Evolutionary conservation across 2,113 vertebrate genomes (phyloP), one percentile per base, ranked within the genome.

Genomic region (Caretta caretta): DNA sequence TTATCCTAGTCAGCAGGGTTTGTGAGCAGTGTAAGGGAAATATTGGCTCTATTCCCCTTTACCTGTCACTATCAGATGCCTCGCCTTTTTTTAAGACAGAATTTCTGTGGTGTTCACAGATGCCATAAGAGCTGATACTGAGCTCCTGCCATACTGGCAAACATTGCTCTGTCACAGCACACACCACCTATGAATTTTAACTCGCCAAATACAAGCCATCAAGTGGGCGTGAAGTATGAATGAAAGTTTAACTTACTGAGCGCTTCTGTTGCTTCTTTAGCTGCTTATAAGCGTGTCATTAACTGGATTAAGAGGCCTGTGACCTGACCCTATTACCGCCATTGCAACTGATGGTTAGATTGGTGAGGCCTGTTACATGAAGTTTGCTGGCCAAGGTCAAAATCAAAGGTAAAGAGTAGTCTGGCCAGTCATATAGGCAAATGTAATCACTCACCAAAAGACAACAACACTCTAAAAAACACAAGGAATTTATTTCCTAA

Each of bases 71-170:
- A 12, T n/a, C 27, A 85, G 51, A 56, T 13, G 14, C 3, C n/a
- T 84, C 29, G 2, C 42, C 3, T 4, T 89, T 59, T 75, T 78
- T 14, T 6, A 27, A 11, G 17, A 31, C 24, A 62, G 42, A 48
- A 20, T 51, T 46, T 25, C 87, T 49, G 16, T 48, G 3, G n/a
- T 25, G 75, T 17, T 38, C 62, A 78, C 16, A 81, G 82, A 75
- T 5, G n/a, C 0, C 12, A 25, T 24, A 0, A 0, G 75, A 53
- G 53, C 8, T 20, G 1, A 38, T 62, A 48, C 16, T 31, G 27
- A 48, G 4, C 57, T 38, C 24, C 46, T 86, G 38, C 5, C 48
- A 38, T 42, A 3, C 25, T 57, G 38, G 17, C 31, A 38, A 62
- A 1, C 12, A 48, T 62, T 1, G 38, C 53, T 93, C 24, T 57